Evolutionary conservation across 2,797 vertebrate genomes (phyloP).

Genomic region (Synanceia verrucosa): DNA sequence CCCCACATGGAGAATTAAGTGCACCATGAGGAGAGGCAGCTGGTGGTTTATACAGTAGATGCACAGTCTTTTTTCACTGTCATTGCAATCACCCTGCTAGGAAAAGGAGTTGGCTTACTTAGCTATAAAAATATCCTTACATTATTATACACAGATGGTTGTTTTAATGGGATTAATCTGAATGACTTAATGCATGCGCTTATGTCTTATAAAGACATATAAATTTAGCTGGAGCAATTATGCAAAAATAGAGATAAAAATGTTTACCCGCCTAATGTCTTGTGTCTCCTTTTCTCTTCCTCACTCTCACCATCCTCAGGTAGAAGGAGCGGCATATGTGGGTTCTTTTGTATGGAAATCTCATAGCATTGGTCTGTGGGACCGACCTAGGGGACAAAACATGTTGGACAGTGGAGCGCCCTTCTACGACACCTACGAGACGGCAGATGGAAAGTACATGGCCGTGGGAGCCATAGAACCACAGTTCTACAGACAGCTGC

Average conservation of each 20-base stretch:
- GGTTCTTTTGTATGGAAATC: constrained; percentile 96
- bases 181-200: too few species aligned
- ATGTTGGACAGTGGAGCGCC: constrained; percentile 90
- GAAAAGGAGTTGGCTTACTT: too few species aligned
- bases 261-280: background rate
- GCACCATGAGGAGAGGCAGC: background rate
- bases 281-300: background rate
- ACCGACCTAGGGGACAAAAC: constrained; percentile 87
- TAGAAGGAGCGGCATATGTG: constrained; percentile 92
- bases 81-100: too few species aligned
- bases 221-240: background rate
- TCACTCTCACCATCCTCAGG: constrained; percentile 71
- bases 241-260: background rate
- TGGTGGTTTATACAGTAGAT: background rate
- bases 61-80: background rate
- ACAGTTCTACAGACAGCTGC: constrained; percentile 88
- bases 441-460: constrained; percentile 88
- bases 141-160: background rate
- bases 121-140: too few species aligned
- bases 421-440: constrained; percentile 92
- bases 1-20: background rate
- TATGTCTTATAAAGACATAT: too few species aligned
- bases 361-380: constrained; percentile 82
- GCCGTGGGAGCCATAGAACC: constrained; percentile 94
- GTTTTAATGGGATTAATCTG: too few species aligned